phyloP scores from a whole-genome alignment of 1,140 invertebrate species.

The Manduca sexta region DNA sequence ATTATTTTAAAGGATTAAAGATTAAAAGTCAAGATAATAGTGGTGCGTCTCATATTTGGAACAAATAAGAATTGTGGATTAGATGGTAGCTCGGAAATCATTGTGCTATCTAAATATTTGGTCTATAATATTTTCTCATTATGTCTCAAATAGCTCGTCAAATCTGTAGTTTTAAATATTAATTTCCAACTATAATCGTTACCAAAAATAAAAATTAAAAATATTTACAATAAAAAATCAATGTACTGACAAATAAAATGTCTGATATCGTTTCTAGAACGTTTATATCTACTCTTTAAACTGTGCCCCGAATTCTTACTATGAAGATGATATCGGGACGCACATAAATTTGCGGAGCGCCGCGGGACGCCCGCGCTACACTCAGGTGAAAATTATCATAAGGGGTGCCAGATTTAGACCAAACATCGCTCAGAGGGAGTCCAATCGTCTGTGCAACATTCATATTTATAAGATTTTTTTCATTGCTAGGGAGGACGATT shows the following conservation, averaged over 20 bases:
- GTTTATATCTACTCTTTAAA: constrained; percentile 19
- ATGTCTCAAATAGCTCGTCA: too few species aligned
- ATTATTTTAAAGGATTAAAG: neutral
- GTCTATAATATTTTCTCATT: too few species aligned
- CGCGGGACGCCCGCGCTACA: constrained; percentile 15
- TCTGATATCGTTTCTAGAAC: constrained; percentile 19
- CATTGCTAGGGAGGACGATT: too few species aligned
- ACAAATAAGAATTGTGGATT: too few species aligned
- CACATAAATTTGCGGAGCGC: constrained; percentile 54
- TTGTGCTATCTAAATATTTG: too few species aligned
- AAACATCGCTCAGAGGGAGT: constrained; percentile 36
- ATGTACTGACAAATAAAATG: too few species aligned
- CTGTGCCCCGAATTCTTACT: constrained; percentile 43
- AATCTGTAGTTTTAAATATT: too few species aligned
- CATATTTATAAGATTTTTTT: constrained; percentile 5
- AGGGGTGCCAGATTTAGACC: constrained; percentile 59
- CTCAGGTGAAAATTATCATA: constrained; percentile 69
- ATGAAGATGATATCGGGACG: constrained; percentile 50
- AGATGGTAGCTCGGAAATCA: too few species aligned
- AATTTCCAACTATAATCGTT: too few species aligned
- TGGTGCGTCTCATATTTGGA: too few species aligned
- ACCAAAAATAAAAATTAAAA: too few species aligned
- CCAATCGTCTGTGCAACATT: constrained; percentile 1
- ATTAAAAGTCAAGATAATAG: neutral
- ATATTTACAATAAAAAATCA: too few species aligned